phyloP scores from a whole-genome alignment of 2,888 invertebrate species.

The Noctua janthina region DNA sequence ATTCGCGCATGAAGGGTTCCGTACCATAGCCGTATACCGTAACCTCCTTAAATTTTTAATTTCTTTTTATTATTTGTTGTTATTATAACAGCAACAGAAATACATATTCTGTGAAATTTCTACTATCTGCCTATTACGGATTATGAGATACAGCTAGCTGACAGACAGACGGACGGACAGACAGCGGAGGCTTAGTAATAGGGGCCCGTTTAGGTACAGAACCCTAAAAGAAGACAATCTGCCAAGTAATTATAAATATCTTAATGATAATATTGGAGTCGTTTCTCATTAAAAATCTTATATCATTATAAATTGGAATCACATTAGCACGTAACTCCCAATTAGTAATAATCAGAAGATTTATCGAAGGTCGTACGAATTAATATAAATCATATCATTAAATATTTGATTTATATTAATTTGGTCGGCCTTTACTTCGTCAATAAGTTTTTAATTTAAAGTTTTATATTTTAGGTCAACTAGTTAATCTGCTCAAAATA shows the following conservation, averaged over 20 bases:
- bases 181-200: too few species aligned
- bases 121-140: too few species aligned
- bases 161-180: too few species aligned
- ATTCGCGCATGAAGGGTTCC: too few species aligned
- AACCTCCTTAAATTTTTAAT: too few species aligned
- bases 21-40: too few species aligned
- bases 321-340: neutral
- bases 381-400: constrained; percentile 16
- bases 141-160: too few species aligned
- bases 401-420: constrained; percentile 3
- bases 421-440: constrained; percentile 3
- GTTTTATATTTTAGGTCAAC: too few species aligned
- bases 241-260: neutral
- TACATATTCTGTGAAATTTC: too few species aligned
- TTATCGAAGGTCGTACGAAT: neutral
- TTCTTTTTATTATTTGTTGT: too few species aligned
- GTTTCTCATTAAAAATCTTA: constrained; percentile 5
- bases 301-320: constrained; percentile 6
- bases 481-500: neutral
- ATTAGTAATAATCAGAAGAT: neutral
- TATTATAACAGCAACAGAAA: too few species aligned
- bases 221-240: neutral
- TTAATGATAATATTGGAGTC: neutral
- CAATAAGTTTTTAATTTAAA: neutral
- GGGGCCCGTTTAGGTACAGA: too few species aligned